Conservation (phyloP, 2,113 vertebrate species). For the Capreolus pygargus region DNA sequence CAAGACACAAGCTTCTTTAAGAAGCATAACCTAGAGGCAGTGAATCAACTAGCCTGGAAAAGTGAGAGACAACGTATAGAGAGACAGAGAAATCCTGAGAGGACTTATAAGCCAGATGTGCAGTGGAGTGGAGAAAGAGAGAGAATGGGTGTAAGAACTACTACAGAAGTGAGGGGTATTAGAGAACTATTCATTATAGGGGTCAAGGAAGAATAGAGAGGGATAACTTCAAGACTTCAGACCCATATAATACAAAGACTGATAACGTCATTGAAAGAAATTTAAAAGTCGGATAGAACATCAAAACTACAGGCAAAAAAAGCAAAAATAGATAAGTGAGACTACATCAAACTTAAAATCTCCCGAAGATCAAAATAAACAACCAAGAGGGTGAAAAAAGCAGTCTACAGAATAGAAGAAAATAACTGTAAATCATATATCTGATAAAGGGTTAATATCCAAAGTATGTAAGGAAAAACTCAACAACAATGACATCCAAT, state of each 20-base stretch:
- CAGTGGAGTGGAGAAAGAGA: neutral
- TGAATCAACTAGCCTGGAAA: neutral
- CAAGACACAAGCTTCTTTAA: neutral
- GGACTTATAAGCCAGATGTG: neutral
- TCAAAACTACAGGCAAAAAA: neutral
- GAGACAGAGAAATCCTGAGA: neutral
- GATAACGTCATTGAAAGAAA: neutral
- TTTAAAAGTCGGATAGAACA: neutral
- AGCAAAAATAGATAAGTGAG: neutral
- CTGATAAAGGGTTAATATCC: neutral
- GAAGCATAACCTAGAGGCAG: neutral
- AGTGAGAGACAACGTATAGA: too few relatives aligned
- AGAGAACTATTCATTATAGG: neutral
- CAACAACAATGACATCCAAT: neutral
- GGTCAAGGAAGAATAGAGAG: neutral
- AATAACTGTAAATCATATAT: neutral
- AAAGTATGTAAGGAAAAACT: neutral
- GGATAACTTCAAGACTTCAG: neutral
- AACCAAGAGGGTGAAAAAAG: neutral
- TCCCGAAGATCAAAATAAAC: neutral
- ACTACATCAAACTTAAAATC: neutral
- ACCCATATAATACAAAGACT: neutral
- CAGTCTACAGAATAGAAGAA: neutral
- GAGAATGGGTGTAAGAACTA: neutral
- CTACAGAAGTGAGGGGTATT: neutral